Evolutionary conservation across 2,888 invertebrate genomes (phyloP).

Genomic region (Patella pellucida): DNA sequence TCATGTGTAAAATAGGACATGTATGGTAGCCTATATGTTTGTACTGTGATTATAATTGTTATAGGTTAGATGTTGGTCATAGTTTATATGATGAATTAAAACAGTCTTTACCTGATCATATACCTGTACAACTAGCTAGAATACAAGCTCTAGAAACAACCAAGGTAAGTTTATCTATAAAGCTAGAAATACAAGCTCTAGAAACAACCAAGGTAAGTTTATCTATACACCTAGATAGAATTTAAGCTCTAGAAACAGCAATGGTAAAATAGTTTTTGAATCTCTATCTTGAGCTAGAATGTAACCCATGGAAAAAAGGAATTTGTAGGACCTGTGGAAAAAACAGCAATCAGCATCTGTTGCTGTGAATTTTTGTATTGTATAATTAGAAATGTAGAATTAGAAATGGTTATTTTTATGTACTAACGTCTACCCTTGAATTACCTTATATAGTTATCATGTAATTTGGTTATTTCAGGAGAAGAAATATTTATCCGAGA

Average conservation of each 20-base stretch:
- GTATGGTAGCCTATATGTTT: neutral
- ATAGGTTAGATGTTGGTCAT: conserved; percentile 52
- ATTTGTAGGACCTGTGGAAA: too few relatives aligned
- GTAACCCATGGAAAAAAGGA: too few relatives aligned
- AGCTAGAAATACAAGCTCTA: conserved; percentile 83
- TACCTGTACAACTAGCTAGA: conserved; percentile 84
- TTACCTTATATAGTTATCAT: neutral
- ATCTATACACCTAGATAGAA: too few relatives aligned
- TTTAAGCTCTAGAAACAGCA: too few relatives aligned
- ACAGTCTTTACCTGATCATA: conserved; percentile 79
- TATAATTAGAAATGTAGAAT: neutral
- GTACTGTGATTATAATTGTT: conserved; percentile 14
- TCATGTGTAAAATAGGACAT: neutral
- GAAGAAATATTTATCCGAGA: conserved; percentile 62
- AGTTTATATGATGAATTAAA: conserved; percentile 81
- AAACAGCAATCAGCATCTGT: too few relatives aligned
- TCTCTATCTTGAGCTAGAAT: too few relatives aligned
- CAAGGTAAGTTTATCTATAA: conserved; percentile 68
- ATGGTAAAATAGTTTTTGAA: too few relatives aligned
- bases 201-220: conserved; percentile 73
- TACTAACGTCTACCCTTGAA: neutral
- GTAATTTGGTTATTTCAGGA: conserved; percentile 41
- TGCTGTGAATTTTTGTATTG: too few relatives aligned
- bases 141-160: conserved; percentile 81
- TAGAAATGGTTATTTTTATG: neutral